Percentiles rank a stretch among this genome's conserved stretches.
phyloP scores from a whole-genome alignment of 2,888 invertebrate genomes.

The Ceraclea dissimilis region DNA sequence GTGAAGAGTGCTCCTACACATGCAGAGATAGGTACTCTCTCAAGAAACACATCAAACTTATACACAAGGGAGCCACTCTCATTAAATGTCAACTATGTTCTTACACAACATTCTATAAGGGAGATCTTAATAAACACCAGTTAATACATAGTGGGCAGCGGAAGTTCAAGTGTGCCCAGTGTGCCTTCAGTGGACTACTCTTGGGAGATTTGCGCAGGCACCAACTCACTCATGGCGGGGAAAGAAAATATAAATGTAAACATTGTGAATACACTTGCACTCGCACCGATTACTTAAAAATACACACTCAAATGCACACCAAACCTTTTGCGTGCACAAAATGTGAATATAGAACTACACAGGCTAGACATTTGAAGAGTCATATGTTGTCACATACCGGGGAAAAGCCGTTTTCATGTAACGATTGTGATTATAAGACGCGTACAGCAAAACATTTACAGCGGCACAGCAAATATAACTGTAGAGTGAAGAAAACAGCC shows the following conservation, averaged over 20 bases:
- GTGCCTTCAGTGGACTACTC: neutral
- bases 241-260: conserved; percentile 4
- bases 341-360: conserved; percentile 9
- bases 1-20: conserved; percentile 7
- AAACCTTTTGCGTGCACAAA: conserved; percentile 7
- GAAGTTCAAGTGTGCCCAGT: conserved; percentile 6
- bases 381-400: conserved; percentile 12
- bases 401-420: conserved; percentile 10
- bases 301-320: conserved; percentile 11
- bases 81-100: conserved; percentile 1
- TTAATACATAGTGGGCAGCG: neutral
- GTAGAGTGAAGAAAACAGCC: neutral
- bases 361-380: conserved; percentile 2
- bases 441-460: conserved; percentile 8
- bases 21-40: conserved; percentile 4
- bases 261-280: conserved; percentile 6
- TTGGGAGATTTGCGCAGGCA: conserved; percentile 5
- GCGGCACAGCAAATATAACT: conserved; percentile 5
- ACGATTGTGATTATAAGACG: conserved; percentile 9
- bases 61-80: conserved; percentile 4
- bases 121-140: conserved; percentile 8
- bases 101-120: neutral
- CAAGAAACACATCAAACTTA: conserved; percentile 5
- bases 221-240: conserved; percentile 1
- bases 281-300: conserved; percentile 8